Evolutionary conservation across 2,797 vertebrate species (phyloP), one percentile per base, ranked within the genome.

Genomic region (Ambastaia sidthimunki): DNA sequence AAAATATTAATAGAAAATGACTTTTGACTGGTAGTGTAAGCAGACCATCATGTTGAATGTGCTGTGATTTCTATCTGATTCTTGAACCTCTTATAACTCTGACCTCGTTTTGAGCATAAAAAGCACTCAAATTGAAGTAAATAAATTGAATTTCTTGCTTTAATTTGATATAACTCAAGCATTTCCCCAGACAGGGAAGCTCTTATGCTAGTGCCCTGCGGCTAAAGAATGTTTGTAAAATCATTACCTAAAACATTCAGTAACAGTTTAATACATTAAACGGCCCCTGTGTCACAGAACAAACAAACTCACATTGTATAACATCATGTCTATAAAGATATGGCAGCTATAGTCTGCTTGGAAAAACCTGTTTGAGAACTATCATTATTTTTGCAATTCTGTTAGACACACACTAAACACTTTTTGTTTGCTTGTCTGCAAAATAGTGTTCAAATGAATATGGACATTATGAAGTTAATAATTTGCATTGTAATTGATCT

Each of bases 91-190:
- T 18, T 31, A 10, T 7, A 31, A n/a, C 60, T 54, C 13, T n/a
- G 70, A 31, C 37, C 25, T 16, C 23, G 18, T 44, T 78, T 25
- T 34, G 44, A 48, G 28, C 9, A 54, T 18, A 47, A 23, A 16
- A 19, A 21, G 34, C 37, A 65, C 23, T 11, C 19, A 21, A 25
- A 71, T 37, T 25, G 34, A 71, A 66, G 50, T 54, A 76, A 76
- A 76, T 67, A 2, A 83, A 80, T 75, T n/a, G 7, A 47, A 76
- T 83, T 80, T 67, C 76, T 76, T 50, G 57, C 34, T 66, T 78
- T 48, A 23, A 62, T 37, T 41, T 13, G 47, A 71, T 57, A 5
- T 34, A 59, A 47, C 7, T 16, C 7, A 1, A 10, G 13, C 13
- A 4, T 3, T 55, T 63, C 9, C 15, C 1, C 78, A 73, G 71